A percentile compares a stretch with the other conserved stretches of the same genome.
Evolutionary conservation across 2,113 vertebrate genomes (phyloP).

Genomic region (Cygnus buccinator): DNA sequence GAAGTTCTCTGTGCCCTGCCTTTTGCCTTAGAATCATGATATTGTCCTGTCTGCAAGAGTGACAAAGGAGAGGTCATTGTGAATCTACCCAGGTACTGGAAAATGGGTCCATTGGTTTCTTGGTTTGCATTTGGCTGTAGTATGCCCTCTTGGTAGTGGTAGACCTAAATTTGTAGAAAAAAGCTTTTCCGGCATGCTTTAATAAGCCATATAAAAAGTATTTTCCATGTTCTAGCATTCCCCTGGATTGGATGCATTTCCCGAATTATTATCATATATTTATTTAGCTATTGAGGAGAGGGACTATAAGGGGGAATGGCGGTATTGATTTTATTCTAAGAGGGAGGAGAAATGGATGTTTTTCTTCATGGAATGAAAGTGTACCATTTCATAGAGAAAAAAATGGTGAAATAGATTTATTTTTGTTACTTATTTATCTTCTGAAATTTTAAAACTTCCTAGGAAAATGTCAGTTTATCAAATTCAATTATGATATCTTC

Average conservation of each 20-base stretch:
- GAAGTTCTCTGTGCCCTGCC: neutral
- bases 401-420: neutral
- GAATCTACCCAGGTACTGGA: neutral
- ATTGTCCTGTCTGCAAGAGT: neutral
- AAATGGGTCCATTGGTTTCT: neutral
- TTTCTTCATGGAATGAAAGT: neutral
- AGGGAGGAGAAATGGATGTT: neutral
- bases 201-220: neutral
- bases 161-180: neutral
- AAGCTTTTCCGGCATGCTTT: rapidly evolving
- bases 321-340: neutral
- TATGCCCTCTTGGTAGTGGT: neutral
- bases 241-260: neutral
- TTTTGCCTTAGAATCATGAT: neutral
- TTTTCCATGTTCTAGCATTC: neutral
- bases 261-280: neutral
- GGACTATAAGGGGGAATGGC: neutral
- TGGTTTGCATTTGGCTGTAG: neutral
- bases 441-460: conserved; percentile 16
- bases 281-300: neutral
- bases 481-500: conserved; percentile 54
- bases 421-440: conserved; percentile 39
- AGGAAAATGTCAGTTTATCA: conserved; percentile 61
- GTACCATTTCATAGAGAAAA: neutral
- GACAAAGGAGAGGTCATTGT: neutral